These are phyloP conservation scores for Brachionus rubens DNA, from an alignment of 1,140 invertebrate genomes.

Conservation along the genomic window DNA sequence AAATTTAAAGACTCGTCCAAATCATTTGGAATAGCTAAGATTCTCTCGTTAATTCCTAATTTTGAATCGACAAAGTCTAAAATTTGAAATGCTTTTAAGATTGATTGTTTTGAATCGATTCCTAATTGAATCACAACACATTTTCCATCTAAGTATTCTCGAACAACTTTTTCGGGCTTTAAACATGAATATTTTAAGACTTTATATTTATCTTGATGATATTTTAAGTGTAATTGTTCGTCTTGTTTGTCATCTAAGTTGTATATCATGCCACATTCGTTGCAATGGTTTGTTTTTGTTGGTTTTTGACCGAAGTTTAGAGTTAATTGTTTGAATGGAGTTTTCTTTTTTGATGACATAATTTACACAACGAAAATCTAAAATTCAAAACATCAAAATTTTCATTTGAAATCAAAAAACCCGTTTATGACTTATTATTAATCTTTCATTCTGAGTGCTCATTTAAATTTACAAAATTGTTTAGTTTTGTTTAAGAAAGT, in stretches of 20 bases:
- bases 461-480: not conserved
- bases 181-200: not conserved
- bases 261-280: conserved; percentile 33
- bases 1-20: not conserved
- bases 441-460: not conserved
- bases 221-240: conserved; percentile 17
- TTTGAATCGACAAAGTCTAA: conserved; percentile 20
- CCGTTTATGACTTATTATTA: not conserved
- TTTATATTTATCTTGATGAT: conserved; percentile 9
- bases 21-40: not conserved
- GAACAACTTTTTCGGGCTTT: conserved; percentile 12
- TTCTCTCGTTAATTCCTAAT: conserved; percentile 21
- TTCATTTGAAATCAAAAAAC: not conserved
- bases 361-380: not conserved
- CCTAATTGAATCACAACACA: conserved; percentile 25
- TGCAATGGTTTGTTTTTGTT: conserved; percentile 9
- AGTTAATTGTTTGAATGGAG: conserved; percentile 24
- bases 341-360: conserved; percentile 31
- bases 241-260: conserved; percentile 15
- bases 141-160: conserved; percentile 27
- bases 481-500: no score
- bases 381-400: not conserved
- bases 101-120: not conserved
- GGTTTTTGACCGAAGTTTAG: conserved; percentile 33
- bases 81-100: conserved; percentile 11